Conservation (phyloP, 2,888 invertebrate genomes). For the Pyrrhia umbra region DNA sequence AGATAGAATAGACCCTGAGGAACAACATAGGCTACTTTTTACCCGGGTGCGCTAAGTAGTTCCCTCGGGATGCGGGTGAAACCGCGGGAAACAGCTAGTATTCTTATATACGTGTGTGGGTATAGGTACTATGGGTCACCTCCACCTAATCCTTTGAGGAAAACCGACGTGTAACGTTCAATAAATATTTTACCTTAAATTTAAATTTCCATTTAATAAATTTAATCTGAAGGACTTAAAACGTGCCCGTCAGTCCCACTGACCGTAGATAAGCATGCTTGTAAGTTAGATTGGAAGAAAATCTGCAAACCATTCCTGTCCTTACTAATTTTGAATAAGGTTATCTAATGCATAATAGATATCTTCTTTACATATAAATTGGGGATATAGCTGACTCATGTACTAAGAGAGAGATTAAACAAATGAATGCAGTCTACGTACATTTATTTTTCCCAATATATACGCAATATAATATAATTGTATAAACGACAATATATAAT, state of each 20-base stretch:
- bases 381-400: no score
- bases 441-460: no score
- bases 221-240: constrained; percentile 26
- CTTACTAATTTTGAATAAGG: constrained; percentile 5
- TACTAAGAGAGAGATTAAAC: no score
- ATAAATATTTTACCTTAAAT: constrained; percentile 28
- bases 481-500: no score
- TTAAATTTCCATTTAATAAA: constrained; percentile 55
- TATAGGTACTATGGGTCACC: background rate
- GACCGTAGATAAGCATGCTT: constrained; percentile 29
- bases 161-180: constrained; percentile 11
- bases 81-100: no score
- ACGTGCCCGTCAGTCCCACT: constrained; percentile 22
- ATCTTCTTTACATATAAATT: background rate
- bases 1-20: no score
- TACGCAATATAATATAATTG: no score
- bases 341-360: constrained; percentile 1
- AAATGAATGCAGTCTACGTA: no score
- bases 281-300: constrained; percentile 28
- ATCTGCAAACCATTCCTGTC: background rate
- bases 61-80: no score
- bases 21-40: no score
- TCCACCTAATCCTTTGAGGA: background rate
- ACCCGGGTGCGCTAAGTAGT: no score
- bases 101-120: no score